Evolutionary conservation across 2,113 vertebrate species (phyloP).

Genomic region (Drymodes brunneopygia): DNA sequence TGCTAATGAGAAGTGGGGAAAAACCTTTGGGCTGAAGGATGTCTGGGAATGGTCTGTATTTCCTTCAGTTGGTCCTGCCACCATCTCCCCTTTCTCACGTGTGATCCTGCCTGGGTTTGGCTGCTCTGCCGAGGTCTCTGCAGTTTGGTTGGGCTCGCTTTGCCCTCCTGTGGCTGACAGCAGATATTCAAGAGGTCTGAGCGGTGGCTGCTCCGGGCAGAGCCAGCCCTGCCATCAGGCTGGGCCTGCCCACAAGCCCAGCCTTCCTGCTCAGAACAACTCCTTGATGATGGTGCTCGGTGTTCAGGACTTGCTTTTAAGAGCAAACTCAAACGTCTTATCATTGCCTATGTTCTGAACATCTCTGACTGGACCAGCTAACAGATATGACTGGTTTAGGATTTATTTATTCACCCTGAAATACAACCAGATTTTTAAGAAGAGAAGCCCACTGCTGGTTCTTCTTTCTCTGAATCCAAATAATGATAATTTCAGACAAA

Average conservation of each 20-base stretch:
- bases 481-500: not conserved
- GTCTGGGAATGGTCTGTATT: not conserved
- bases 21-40: not conserved
- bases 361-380: not conserved
- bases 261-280: not conserved
- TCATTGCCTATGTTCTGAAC: not conserved
- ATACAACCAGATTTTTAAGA: not conserved
- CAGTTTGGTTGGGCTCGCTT: not conserved
- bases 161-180: constrained; percentile 44
- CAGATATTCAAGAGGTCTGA: not conserved
- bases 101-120: not conserved
- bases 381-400: not conserved
- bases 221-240: not conserved
- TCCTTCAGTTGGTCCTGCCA: not conserved
- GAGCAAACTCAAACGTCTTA: not conserved
- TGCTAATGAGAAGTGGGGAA: not conserved
- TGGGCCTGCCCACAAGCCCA: rapidly evolving
- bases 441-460: not conserved
- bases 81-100: not conserved
- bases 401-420: not conserved
- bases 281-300: not conserved
- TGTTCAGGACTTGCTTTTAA: not conserved
- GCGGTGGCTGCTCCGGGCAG: rapidly evolving
- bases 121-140: not conserved
- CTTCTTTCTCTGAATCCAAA: not conserved